These are phyloP conservation scores for Cataglyphis hispanica DNA, from an alignment of 1,140 invertebrate species.

Conservation along the genomic window DNA sequence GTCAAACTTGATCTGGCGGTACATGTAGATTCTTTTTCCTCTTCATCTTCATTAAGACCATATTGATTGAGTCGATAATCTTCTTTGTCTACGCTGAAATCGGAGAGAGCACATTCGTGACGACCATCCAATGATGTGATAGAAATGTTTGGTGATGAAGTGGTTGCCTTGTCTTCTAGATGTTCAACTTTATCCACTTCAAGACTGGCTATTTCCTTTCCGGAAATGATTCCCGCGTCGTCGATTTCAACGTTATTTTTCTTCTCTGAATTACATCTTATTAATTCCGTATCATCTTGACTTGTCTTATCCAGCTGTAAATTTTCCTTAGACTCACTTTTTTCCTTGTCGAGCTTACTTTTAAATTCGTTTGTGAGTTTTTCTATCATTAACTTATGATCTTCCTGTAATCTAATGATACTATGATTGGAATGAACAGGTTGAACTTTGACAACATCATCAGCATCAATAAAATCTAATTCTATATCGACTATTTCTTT, in stretches of 20 bases:
- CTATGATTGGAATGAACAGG: slow-evolving; percentile 43
- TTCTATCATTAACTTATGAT: slow-evolving; percentile 25
- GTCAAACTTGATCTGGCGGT: slow-evolving; percentile 22
- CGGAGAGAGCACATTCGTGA: slow-evolving; percentile 66
- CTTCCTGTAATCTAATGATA: slow-evolving; percentile 6
- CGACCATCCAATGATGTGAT: slow-evolving; percentile 46
- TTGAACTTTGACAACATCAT: slow-evolving; percentile 69
- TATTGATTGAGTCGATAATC: slow-evolving; percentile 68
- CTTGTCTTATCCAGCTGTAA: slow-evolving; percentile 3
- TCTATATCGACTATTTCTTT: slow-evolving; percentile 27
- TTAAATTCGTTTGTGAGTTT: slow-evolving; percentile 7
- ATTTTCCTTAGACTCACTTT: slow-evolving; percentile 8
- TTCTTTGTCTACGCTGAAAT: slow-evolving; percentile 70
- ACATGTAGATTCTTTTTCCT: slow-evolving; percentile 11
- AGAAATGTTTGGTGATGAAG: slow-evolving; percentile 44
- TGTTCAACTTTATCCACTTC: slow-evolving; percentile 4
- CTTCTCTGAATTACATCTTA: not conserved
- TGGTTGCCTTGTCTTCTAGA: slow-evolving; percentile 16
- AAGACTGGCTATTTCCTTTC: not conserved
- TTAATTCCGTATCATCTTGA: not conserved
- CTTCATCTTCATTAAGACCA: slow-evolving; percentile 35
- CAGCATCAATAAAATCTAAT: slow-evolving; percentile 52
- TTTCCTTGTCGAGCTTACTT: not conserved
- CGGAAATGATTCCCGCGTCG: not conserved
- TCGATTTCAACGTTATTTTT: not conserved